These are phyloP conservation scores for Nomada ruficornis DNA, from an alignment of 2,888 invertebrate genomes.

Conservation along the genomic window DNA sequence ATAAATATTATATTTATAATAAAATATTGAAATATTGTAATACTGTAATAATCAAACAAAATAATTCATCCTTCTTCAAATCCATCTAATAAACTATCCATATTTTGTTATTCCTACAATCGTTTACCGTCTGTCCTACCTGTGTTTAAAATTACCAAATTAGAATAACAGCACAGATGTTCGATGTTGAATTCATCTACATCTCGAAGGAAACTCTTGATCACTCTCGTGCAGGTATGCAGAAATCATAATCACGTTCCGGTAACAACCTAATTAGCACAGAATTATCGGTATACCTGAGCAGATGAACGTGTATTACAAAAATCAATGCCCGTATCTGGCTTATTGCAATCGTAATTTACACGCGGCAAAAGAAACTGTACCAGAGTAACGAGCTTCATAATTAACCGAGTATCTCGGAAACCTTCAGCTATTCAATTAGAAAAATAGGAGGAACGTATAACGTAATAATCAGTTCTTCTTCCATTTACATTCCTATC, in stretches of 20 bases:
- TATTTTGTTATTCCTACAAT: conserved; percentile 20
- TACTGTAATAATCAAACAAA: conserved; percentile 48
- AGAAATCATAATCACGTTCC: neutral
- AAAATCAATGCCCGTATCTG: neutral
- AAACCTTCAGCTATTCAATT: too few relatives aligned
- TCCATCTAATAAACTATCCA: conserved; percentile 39
- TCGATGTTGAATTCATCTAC: neutral
- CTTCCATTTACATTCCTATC: too few relatives aligned
- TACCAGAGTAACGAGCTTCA: too few relatives aligned
- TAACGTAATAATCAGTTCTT: too few relatives aligned
- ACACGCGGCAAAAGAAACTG: neutral
- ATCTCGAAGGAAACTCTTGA: neutral
- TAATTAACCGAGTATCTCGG: too few relatives aligned
- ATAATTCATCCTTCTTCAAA: conserved; percentile 52
- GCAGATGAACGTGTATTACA: neutral
- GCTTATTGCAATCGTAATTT: neutral
- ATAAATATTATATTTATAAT: too few relatives aligned
- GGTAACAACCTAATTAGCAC: conserved; percentile 3
- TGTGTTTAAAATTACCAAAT: conserved; percentile 25
- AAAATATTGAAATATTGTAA: neutral
- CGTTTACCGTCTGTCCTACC: neutral
- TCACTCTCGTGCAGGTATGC: neutral
- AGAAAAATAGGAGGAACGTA: too few relatives aligned
- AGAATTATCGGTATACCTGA: neutral
- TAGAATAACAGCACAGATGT: conserved; percentile 22